Conservation (phyloP, 1,140 invertebrate species). For the Saxidomus purpurata region DNA sequence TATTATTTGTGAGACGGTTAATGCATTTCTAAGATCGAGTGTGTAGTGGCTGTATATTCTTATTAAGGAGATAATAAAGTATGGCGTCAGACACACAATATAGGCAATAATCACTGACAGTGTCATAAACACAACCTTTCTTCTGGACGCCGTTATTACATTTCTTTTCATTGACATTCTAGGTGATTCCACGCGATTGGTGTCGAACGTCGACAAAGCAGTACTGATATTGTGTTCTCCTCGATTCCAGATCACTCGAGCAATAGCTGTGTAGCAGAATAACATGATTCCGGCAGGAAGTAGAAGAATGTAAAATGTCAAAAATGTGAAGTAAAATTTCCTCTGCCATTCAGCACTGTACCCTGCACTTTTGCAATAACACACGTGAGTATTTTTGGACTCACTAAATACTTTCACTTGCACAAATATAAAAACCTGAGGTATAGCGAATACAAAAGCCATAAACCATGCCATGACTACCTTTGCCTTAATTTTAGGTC, state of each 20-base stretch:
- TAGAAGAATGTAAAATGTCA: constrained; percentile 86
- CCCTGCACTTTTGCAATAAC: constrained; percentile 84
- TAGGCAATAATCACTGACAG: constrained; percentile 86
- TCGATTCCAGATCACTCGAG: constrained; percentile 85
- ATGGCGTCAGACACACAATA: constrained; percentile 86
- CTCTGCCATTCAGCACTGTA: constrained; percentile 87
- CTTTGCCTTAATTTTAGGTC: constrained; percentile 82
- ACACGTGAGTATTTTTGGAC: constrained; percentile 75
- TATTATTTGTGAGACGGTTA: constrained; percentile 84
- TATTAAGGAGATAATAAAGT: constrained; percentile 84
- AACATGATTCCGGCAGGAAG: constrained; percentile 85
- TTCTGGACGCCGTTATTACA: constrained; percentile 80
- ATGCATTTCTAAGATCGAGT: constrained; percentile 80
- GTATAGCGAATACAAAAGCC: constrained; percentile 86
- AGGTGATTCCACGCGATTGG: constrained; percentile 41
- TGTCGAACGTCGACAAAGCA: neutral
- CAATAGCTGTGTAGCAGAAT: constrained; percentile 87
- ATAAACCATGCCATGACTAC: constrained; percentile 86
- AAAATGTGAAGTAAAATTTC: constrained; percentile 87
- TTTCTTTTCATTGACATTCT: constrained; percentile 77
- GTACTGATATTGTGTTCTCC: constrained; percentile 34
- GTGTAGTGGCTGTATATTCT: constrained; percentile 86
- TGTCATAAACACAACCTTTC: constrained; percentile 86
- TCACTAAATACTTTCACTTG: constrained; percentile 73
- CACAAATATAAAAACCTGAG: constrained; percentile 87